phyloP scores from a whole-genome alignment of 2,113 vertebrate genomes.

The Pleuronectes platessa region DNA sequence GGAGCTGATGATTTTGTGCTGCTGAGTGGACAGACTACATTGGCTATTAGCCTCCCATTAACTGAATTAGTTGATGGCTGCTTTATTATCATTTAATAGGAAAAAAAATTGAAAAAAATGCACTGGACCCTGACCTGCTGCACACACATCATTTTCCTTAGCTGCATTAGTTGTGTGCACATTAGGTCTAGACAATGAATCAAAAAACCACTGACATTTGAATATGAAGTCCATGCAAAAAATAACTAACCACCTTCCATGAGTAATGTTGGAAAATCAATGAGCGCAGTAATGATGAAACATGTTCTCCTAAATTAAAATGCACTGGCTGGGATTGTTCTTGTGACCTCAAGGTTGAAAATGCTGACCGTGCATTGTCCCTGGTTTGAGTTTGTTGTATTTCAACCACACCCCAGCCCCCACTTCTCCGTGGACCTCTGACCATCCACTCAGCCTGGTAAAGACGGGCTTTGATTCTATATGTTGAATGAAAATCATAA shows the following conservation, averaged over 20 bases:
- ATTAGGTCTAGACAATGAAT: not conserved
- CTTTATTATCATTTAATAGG: constrained; percentile 36
- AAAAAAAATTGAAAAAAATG: not conserved
- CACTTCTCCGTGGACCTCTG: too few species aligned
- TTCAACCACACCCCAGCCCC: too few species aligned
- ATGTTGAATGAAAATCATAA: too few species aligned
- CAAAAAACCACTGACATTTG: not conserved
- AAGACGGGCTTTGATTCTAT: too few species aligned
- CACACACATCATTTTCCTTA: not conserved
- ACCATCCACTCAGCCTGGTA: too few species aligned
- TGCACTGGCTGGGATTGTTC: too few species aligned
- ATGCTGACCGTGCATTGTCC: too few species aligned
- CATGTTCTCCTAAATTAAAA: too few species aligned
- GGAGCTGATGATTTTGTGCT: constrained; percentile 9
- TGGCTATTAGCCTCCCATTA: constrained; percentile 9
- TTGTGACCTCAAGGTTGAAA: too few species aligned
- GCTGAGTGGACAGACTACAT: constrained; percentile 22
- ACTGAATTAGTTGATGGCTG: constrained; percentile 21
- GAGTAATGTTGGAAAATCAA: too few species aligned
- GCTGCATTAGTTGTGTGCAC: not conserved
- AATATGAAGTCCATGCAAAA: not conserved
- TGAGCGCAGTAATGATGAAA: too few species aligned
- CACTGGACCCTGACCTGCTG: not conserved
- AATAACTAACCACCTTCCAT: not conserved
- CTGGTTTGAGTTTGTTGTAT: too few species aligned